phyloP scores from a whole-genome alignment of 2,888 invertebrate genomes.

The Heterodera filipjevi region DNA sequence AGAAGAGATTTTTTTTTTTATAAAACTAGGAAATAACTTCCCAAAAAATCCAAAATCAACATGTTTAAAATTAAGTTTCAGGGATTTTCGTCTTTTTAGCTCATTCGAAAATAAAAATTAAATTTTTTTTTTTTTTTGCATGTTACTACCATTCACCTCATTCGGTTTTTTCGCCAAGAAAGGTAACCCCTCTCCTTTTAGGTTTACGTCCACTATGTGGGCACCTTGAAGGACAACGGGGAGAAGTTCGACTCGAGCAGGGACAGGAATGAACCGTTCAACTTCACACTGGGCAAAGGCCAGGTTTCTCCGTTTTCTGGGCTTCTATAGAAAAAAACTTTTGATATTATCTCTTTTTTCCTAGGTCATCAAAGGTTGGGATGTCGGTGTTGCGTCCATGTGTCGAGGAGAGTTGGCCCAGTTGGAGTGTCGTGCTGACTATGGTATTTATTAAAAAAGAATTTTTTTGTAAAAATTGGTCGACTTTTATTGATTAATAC shows the following conservation, averaged over 20 bases:
- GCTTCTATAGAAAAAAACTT: too few species aligned
- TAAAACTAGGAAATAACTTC: neutral
- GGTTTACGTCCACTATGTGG: constrained; percentile 80
- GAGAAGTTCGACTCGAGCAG: constrained; percentile 87
- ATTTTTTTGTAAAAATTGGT: constrained; percentile 86
- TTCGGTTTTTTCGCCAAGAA: too few species aligned
- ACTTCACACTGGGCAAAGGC: constrained; percentile 86
- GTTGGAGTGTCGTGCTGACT: constrained; percentile 83
- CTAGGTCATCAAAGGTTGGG: constrained; percentile 73
- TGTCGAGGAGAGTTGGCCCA: constrained; percentile 75
- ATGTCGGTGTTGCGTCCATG: constrained; percentile 91
- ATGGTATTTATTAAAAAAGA: constrained; percentile 76
- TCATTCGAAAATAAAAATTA: too few species aligned
- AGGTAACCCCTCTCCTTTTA: neutral
- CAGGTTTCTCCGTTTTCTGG: constrained; percentile 48
- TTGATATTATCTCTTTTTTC: neutral
- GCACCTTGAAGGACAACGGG: constrained; percentile 79
- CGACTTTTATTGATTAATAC: too few species aligned
- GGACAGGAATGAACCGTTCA: constrained; percentile 81
- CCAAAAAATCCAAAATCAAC: neutral
- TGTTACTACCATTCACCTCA: too few species aligned
- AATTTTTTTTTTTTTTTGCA: neutral
- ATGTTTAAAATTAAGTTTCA: too few species aligned
- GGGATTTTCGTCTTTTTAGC: too few species aligned
- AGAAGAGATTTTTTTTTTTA: too few species aligned